These are phyloP conservation scores for Indri indri DNA, from an alignment of 2,113 vertebrate species.

Conservation along the genomic window DNA sequence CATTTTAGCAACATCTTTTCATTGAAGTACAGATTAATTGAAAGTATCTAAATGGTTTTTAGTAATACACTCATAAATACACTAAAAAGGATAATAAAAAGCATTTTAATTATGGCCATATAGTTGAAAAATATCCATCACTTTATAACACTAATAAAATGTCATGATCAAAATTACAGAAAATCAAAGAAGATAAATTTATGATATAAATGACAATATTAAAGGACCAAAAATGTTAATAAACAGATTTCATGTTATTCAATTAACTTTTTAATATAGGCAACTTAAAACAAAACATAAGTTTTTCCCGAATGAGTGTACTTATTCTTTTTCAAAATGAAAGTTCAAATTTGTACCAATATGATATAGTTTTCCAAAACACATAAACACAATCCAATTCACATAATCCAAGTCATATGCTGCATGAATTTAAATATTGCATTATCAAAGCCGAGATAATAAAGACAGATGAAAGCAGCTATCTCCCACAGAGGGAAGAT, in stretches of 20 bases:
- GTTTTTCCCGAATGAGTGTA: slow-evolving; percentile 35
- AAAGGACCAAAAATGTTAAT: slow-evolving; percentile 30
- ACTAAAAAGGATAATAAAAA: not conserved
- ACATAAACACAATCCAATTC: not conserved
- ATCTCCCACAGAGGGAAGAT: not conserved
- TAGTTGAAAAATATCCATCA: not conserved
- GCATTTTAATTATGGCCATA: not conserved
- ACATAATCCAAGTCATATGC: not conserved
- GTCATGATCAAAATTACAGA: not conserved
- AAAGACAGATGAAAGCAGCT: not conserved
- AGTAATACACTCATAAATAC: not conserved
- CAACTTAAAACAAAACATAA: slow-evolving; percentile 39
- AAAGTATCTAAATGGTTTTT: not conserved
- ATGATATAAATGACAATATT: not conserved
- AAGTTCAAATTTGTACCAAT: not conserved
- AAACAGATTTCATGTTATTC: not conserved
- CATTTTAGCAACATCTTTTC: not conserved
- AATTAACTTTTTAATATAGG: not conserved
- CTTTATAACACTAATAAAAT: slow-evolving; percentile 7
- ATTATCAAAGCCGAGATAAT: not conserved
- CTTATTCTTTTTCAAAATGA: slow-evolving; percentile 14
- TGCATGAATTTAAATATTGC: not conserved
- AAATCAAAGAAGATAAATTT: not conserved
- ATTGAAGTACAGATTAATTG: not conserved
- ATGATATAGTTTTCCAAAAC: not conserved